Base-by-base conservation (phyloP, 2,888 invertebrate species). In the Lasioglossum lativentre region DNA sequence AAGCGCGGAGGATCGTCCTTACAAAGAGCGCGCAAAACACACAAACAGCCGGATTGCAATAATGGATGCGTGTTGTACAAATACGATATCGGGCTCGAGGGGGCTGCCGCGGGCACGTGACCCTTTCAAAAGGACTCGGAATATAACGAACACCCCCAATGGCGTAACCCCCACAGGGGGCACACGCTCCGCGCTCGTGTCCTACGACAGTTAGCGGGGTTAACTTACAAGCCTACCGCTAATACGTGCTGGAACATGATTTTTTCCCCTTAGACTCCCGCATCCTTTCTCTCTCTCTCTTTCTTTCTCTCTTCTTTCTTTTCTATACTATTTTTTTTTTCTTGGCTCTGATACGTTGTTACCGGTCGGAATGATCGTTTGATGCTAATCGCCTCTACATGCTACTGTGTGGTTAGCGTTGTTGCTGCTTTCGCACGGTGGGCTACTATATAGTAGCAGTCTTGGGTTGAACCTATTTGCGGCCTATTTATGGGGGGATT, bases 21-120 rank as follows among this genome's bases (percentile, higher is more conserved):
- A 88, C 90, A 90, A 90, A 87, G 89, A 88, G 89, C 66, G 89
- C 88, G 87, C 86, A 93, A 94, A 94, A 94, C 93, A 94, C 92
- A 93, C 94, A 94, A 94, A 94, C 94, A 94, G 84, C 92, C 93
- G 93, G 92, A 94, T 94, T 93, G 93, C 93, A 94, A 94, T 94
- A 94, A 94, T 94, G 93, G 93, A 93, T 92, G 94, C 93, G 94
- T 94, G 94, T 93, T 93, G 93, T 94, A 94, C 94, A 94, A 94
- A 94, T 94, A 94, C 94, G 94, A 94, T 94, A 94, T 94, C 93
- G 94, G 93, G 38, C 87, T 92, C 89, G 91, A 92, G 92, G 93
- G 93, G 92, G 89, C 90, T 83, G 90, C 88, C 89, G 84, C 90
- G 90, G 92, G 91, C 94, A 94, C 94, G 94, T 93, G 94, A 93